These are phyloP conservation scores for Capitulum mitella DNA, from an alignment of 2,888 invertebrate genomes.

Conservation along the genomic window DNA sequence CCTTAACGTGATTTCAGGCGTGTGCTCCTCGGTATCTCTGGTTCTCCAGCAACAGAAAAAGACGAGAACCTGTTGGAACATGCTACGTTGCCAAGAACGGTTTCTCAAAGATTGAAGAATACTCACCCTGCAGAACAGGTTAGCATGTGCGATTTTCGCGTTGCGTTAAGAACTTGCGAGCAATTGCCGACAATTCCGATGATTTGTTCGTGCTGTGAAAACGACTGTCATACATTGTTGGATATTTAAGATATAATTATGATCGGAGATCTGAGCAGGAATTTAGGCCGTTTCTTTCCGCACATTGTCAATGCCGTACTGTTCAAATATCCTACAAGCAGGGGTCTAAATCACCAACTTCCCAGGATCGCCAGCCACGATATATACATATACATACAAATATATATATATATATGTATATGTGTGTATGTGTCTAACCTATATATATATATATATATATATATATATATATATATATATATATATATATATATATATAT, in stretches of 20 bases:
- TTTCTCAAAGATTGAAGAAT: constrained; percentile 69
- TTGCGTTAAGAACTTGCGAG: not conserved
- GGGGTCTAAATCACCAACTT: too few species aligned
- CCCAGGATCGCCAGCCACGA: too few species aligned
- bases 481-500: too few species aligned
- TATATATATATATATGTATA: too few species aligned
- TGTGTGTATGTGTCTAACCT: not conserved
- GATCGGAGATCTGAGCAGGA: not conserved
- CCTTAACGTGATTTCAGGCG: constrained; percentile 51
- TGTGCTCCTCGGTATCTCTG: constrained; percentile 94
- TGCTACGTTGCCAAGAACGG: constrained; percentile 79
- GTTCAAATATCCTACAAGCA: too few species aligned
- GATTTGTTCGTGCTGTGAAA: not conserved
- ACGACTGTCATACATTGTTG: too few species aligned
- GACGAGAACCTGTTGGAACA: constrained; percentile 89
- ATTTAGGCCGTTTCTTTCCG: not conserved
- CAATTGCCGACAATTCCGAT: not conserved
- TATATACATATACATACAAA: too few species aligned
- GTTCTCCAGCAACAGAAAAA: constrained; percentile 63
- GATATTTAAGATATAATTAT: not conserved
- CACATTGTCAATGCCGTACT: not conserved
- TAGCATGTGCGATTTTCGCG: constrained; percentile 41
- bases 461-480: too few species aligned
- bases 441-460: not conserved
- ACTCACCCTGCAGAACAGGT: constrained; percentile 89